phyloP scores from a whole-genome alignment of 1,140 invertebrate species.

The Triops longicaudatus region DNA sequence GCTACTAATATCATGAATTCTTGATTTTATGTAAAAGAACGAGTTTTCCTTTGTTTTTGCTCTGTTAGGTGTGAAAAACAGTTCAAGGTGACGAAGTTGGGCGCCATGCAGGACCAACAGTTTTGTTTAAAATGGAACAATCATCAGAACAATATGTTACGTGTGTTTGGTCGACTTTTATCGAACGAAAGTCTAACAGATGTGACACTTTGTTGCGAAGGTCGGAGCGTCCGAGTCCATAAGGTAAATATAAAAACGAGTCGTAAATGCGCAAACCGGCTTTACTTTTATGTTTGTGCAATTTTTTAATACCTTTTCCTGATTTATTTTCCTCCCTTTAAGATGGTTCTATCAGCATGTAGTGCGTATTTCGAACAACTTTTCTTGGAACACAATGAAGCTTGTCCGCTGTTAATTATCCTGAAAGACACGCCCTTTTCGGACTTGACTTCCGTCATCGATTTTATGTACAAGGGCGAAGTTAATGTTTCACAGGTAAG shows the following conservation, averaged over 20 bases:
- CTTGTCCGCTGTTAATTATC: conserved; percentile 57
- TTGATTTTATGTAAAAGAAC: no score
- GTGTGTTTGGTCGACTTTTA: conserved; percentile 72
- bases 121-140: conserved; percentile 86
- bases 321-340: conserved; percentile 43
- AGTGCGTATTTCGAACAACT: conserved; percentile 81
- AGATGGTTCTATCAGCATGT: conserved; percentile 64
- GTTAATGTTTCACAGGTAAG: conserved; percentile 88
- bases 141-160: conserved; percentile 76
- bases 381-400: conserved; percentile 75
- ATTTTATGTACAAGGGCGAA: conserved; percentile 93
- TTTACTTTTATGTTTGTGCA: background rate
- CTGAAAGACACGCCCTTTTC: conserved; percentile 74
- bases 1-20: no score
- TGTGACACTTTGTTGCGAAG: conserved; percentile 80
- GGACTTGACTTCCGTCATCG: conserved; percentile 75
- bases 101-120: conserved; percentile 50
- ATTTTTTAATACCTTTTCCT: background rate
- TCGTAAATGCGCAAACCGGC: no score
- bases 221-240: conserved; percentile 75
- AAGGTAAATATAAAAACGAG: conserved; percentile 50
- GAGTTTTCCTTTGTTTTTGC: background rate
- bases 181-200: conserved; percentile 83
- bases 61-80: background rate
- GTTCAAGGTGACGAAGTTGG: background rate